Conservation (phyloP, 2,113 vertebrate genomes). For the Pardalotus punctatus region DNA sequence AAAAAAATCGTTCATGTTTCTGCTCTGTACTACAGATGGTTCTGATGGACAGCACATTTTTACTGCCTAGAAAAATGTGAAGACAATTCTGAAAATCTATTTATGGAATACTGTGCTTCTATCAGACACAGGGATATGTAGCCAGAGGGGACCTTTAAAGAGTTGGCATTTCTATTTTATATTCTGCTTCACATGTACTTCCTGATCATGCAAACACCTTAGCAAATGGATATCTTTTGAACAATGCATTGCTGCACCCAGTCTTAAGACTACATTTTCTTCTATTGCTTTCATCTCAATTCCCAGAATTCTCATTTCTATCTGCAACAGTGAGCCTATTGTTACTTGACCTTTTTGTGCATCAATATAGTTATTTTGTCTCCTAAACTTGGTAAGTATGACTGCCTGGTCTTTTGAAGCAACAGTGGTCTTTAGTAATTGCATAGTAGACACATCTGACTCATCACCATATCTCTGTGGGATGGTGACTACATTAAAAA, state of each 20-base stretch:
- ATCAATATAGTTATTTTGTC: not conserved
- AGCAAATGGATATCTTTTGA: not conserved
- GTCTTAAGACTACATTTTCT: not conserved
- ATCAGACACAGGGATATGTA: not conserved
- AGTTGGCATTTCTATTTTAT: not conserved
- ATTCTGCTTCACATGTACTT: not conserved
- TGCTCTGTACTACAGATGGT: constrained; percentile 26
- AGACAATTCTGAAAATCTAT: constrained; percentile 8
- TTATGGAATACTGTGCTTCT: not conserved
- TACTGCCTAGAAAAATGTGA: not conserved
- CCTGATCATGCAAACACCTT: not conserved
- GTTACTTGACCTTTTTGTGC: not conserved
- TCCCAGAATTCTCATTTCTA: not conserved
- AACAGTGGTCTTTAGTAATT: not conserved
- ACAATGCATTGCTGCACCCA: not conserved
- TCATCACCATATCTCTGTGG: not conserved
- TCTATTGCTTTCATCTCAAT: not conserved
- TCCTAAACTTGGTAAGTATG: not conserved
- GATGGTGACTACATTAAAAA: not conserved
- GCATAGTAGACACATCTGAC: not conserved
- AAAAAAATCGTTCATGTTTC: not conserved
- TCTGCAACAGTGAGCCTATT: not conserved
- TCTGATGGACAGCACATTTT: constrained; percentile 31
- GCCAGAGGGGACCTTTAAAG: not conserved
- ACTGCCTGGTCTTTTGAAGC: not conserved